Evolutionary conservation across 2,113 vertebrate species (phyloP).

Genomic region (Morone saxatilis): DNA sequence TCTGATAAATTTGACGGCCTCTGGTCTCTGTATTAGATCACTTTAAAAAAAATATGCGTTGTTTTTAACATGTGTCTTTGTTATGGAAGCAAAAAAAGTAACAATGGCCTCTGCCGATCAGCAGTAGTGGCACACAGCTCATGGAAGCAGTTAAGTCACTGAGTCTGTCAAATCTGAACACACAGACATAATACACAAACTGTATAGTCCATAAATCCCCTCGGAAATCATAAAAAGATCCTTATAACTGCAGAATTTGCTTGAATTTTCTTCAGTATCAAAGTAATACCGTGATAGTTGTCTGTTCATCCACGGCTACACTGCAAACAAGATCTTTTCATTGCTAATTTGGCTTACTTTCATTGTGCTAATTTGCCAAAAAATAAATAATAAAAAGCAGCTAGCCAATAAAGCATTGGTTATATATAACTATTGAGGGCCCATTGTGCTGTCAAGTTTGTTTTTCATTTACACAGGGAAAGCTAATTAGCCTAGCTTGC

Average conservation of each 20-base stretch:
- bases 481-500: too few relatives aligned
- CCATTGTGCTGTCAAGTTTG: background rate
- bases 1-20: background rate
- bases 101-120: background rate
- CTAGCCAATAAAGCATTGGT: background rate
- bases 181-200: background rate
- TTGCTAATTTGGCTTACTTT: background rate
- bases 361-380: background rate
- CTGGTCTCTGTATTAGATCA: constrained; percentile 10
- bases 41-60: constrained; percentile 38
- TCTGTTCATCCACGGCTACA: background rate
- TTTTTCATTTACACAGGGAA: background rate
- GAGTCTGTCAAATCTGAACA: background rate
- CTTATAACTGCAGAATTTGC: background rate
- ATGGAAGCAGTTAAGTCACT: background rate
- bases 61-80: constrained; percentile 17
- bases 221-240: background rate
- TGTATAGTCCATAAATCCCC: background rate
- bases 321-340: background rate
- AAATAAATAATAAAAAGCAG: background rate
- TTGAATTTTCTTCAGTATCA: background rate
- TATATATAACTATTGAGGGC: too few relatives aligned
- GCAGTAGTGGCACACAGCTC: background rate
- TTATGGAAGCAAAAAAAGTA: background rate
- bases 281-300: background rate